Percentiles rank a stretch among this genome's conserved stretches.
Evolutionary conservation across 35 echinoderm and acorn worm species (phyloP).

Genomic region (Apostichopus parvimensis): DNA sequence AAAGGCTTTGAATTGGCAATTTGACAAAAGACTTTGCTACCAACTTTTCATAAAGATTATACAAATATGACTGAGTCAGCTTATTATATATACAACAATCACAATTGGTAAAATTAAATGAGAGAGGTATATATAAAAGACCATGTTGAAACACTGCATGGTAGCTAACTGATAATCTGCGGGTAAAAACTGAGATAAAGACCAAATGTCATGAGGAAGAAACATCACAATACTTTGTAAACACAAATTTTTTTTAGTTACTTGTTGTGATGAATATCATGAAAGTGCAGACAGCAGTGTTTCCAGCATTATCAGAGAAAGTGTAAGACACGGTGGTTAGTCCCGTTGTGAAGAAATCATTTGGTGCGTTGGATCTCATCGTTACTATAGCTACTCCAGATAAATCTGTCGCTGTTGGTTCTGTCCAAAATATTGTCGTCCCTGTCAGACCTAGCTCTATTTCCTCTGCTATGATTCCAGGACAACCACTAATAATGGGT

Average conservation of each 20-base stretch:
- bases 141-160: too few species aligned
- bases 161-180: too few species aligned
- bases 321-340: neutral
- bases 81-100: too few species aligned
- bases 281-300: constrained; percentile 5
- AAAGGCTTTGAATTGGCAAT: too few species aligned
- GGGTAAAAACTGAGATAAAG: too few species aligned
- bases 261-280: neutral
- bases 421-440: neutral
- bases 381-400: neutral
- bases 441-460: neutral
- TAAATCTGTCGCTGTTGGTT: neutral
- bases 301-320: neutral
- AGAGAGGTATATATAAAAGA: too few species aligned
- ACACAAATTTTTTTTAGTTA: neutral
- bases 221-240: too few species aligned
- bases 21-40: too few species aligned
- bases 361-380: neutral
- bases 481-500: neutral
- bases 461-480: neutral
- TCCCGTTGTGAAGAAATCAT: neutral
- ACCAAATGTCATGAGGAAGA: too few species aligned
- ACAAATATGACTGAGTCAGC: too few species aligned
- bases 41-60: too few species aligned
- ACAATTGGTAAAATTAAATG: too few species aligned